phyloP scores from a whole-genome alignment of 2,797 vertebrate species.

The Telmatherina bonti region DNA sequence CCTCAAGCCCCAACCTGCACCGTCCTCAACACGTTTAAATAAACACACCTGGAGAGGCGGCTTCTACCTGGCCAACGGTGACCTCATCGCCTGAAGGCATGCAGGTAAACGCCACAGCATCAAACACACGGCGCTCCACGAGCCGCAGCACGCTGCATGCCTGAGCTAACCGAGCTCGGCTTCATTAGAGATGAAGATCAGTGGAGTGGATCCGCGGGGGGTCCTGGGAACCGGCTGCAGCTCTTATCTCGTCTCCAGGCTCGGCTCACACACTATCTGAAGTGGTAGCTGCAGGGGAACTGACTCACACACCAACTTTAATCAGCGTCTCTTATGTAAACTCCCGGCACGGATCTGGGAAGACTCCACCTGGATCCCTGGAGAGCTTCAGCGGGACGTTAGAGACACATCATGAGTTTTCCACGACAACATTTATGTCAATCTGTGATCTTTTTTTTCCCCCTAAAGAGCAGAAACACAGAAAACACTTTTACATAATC shows the following conservation, averaged over 20 bases:
- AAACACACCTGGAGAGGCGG: conserved; percentile 17
- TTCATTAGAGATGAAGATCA: conserved; percentile 43
- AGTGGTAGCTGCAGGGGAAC: conserved; percentile 11
- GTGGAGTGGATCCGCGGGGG: conserved; percentile 19
- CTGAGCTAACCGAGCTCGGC: conserved; percentile 35
- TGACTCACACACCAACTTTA: background rate
- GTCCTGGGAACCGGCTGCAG: conserved; percentile 6
- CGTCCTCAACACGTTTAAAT: background rate
- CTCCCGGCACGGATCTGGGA: background rate
- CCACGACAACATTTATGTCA: no score
- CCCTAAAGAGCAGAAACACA: background rate
- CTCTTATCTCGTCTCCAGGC: conserved; percentile 35
- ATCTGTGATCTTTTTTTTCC: no score
- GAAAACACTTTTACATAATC: background rate
- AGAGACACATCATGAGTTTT: background rate
- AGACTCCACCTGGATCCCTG: conserved; percentile 1
- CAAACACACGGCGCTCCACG: conserved; percentile 8
- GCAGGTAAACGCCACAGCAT: conserved; percentile 16
- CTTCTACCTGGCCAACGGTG: no score
- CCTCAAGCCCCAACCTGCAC: background rate
- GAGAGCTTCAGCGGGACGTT: background rate
- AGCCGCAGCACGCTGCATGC: conserved; percentile 34
- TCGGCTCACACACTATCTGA: background rate
- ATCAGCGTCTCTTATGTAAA: conserved; percentile 23
- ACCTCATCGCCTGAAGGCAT: conserved; percentile 32